Evolutionary conservation across 1,140 invertebrate species (phyloP), one percentile per base, ranked within the genome.

Genomic region (Pentalonia nigronervosa): DNA sequence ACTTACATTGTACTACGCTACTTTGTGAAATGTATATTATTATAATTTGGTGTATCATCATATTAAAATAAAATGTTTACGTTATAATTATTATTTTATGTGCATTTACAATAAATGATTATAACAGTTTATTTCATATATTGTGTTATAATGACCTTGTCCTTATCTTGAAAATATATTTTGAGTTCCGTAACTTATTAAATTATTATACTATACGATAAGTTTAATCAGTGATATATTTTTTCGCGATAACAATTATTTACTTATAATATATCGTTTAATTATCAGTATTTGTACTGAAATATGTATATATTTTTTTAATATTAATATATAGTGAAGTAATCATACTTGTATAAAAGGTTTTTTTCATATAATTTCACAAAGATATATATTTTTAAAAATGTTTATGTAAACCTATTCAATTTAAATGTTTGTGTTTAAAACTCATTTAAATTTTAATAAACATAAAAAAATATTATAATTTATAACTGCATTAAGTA

Each of bases 1-100:
- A n/a, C 60, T 76, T 76, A 76, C n/a, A n/a, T 76, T 76, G 30
- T 76, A 76, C 14, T 76, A 90, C 21, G 50, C 17, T 50, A 90
- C 88, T 53, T 53, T 45, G 25, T 45, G 67, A 48, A 91, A 91
- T 48, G 21, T 56, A 34, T 56, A 88, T 90, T 56, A 88, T 90
- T 90, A 90, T 90, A 45, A 45, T 90, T 41, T 90, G 89, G 25
- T 67, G 89, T 67, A 67, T 90, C 89, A 67, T 90, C 89, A 90
- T 60, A 45, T n/a, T 0, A 45, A 60, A 67, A 45, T 45, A 47
- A 67, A n/a, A n/a, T n/a, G 30, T n/a, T 41, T 23, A 30, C 7
- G 81, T 41, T 25, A 41, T 84, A 84, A 41, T 53, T 41, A 53
- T 45, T 87, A 30, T 87, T 48, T 87, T 47, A 47, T 87, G 25